Conservation (phyloP, 1,140 invertebrate genomes). For the Lethocerus indicus region DNA sequence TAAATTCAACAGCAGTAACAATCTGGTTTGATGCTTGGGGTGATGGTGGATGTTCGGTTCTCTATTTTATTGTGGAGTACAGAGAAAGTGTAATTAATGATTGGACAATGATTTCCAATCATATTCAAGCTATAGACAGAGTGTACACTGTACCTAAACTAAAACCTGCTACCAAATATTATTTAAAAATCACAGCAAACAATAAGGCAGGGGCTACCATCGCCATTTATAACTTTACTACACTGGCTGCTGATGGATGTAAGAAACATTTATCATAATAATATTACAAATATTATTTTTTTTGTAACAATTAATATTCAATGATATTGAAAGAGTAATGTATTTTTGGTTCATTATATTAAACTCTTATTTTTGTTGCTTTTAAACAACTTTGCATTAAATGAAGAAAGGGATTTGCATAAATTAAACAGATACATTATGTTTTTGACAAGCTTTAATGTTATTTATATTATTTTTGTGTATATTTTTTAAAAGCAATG, state of each 20-base stretch:
- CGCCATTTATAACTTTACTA: conserved; percentile 74
- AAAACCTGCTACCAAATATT: conserved; percentile 69
- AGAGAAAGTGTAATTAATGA: conserved; percentile 30
- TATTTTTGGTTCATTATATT: too few relatives aligned
- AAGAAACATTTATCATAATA: too few relatives aligned
- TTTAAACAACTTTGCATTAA: too few relatives aligned
- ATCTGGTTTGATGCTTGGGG: conserved; percentile 77
- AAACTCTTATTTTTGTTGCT: too few relatives aligned
- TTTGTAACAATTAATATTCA: too few relatives aligned
- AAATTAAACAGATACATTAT: too few relatives aligned
- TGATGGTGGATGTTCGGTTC: conserved; percentile 75
- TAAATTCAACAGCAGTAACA: conserved; percentile 77
- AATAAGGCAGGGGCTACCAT: conserved; percentile 83
- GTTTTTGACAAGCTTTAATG: too few relatives aligned
- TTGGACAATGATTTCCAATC: conserved; percentile 57
- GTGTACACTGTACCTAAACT: conserved; percentile 66
- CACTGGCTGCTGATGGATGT: conserved; percentile 56
- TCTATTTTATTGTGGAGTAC: conserved; percentile 75
- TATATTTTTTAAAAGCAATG: too few relatives aligned
- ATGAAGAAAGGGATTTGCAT: too few relatives aligned
- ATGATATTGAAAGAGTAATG: too few relatives aligned
- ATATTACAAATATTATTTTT: too few relatives aligned
- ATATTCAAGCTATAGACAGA: conserved; percentile 54
- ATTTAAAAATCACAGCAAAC: conserved; percentile 70
- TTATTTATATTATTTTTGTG: too few relatives aligned